phyloP scores from a whole-genome alignment of 1,140 invertebrate species.

The Dendroctonus ponderosae region DNA sequence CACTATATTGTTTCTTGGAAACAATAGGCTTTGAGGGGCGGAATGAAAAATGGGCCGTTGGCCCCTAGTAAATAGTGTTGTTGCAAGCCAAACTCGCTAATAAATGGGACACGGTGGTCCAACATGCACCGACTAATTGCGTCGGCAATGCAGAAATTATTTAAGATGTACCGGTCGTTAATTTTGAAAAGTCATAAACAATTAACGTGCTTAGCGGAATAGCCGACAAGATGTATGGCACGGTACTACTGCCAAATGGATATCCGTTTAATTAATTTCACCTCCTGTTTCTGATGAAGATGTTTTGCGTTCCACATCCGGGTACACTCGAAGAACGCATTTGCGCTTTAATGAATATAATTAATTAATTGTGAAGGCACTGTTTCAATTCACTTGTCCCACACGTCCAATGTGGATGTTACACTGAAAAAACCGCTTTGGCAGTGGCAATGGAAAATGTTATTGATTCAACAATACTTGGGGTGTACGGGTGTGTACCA shows the following conservation, averaged over 20 bases:
- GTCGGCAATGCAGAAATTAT: slow-evolving; percentile 10
- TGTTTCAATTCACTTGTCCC: no score
- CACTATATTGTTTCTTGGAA: slow-evolving; percentile 12
- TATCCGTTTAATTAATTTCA: slow-evolving; percentile 15
- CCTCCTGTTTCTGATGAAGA: no score
- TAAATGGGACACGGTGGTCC: slow-evolving; percentile 9
- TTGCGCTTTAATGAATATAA: no score
- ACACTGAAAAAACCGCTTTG: no score
- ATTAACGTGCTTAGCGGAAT: slow-evolving; percentile 14
- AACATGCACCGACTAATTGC: slow-evolving; percentile 11
- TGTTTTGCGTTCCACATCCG: no score
- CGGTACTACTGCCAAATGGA: slow-evolving; percentile 11
- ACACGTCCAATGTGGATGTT: no score
- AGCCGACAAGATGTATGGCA: neutral
- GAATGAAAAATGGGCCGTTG: neutral
- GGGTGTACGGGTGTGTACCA: no score
- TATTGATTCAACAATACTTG: no score
- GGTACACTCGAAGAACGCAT: no score
- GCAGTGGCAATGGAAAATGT: no score
- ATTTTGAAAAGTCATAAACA: slow-evolving; percentile 18
- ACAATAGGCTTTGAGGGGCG: neutral
- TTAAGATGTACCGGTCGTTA: slow-evolving; percentile 11
- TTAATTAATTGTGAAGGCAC: no score
- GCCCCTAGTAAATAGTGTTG: neutral
- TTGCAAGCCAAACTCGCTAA: neutral